Base-by-base conservation (phyloP, 2,797 vertebrate species). In the Phylloscopus collybita region DNA sequence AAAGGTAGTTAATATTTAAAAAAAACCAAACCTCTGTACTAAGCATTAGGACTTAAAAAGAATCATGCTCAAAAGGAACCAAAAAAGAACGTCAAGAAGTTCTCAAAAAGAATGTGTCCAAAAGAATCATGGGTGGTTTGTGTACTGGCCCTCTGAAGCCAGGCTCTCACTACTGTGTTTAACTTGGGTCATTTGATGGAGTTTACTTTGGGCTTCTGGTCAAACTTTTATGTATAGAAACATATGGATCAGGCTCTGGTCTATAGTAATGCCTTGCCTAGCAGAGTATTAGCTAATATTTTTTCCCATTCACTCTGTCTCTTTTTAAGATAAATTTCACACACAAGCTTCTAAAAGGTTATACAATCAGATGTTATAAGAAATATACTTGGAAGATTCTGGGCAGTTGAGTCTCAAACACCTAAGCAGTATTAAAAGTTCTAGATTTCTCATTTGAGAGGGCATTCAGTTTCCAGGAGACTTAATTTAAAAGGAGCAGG, bases 381-480 rank as follows among this genome's bases (percentile, higher is more conserved):
- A 88, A 67, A 23, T 76, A 61, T 32, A 47, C 80, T 67, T 89
- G 73, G 49, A 95, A 69, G 67, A 87, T 85, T 95, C 90, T 47
- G 60, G 60, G 76, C 54, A 91, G 49, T 91, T 80, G 83, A 90
- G 79, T 95, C 84, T 89, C 91, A 86, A 95, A 96, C 44, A 91
- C 29, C 70, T 93, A 82, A 92, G 80, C 93, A 93, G 94, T 96
- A 81, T 96, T 97, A 95, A 76, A 93, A 74, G 54, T 97, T 92
- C 27, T 74, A 59, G 78, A 94, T 96, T 90, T 97, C 90, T 94
- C 64, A 70, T 88, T 92, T 94, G 83, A 96, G 81, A 94, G 82
- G 85, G 95, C 94, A 92, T 97, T 95, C 70, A 40, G 67, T 97
- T 97, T 97, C 85, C 62, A 83, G 96, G 89, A 94, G 91, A 95